Percentiles rank a stretch among this genome's conserved stretches.
Evolutionary conservation across 2,888 invertebrate genomes (phyloP).

Genomic region (Papilio elwesi): DNA sequence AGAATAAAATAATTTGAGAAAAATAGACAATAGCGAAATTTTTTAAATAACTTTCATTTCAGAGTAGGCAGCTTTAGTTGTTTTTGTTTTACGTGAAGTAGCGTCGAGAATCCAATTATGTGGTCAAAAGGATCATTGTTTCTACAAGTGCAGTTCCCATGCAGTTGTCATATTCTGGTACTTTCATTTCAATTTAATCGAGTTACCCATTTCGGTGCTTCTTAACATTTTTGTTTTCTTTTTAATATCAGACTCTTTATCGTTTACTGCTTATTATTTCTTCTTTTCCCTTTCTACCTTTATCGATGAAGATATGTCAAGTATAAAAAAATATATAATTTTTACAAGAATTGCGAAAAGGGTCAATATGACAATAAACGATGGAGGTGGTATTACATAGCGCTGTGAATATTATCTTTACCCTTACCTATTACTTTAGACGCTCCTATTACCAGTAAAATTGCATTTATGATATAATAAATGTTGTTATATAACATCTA

Average conservation of each 20-base stretch:
- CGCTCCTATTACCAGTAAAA: conserved; percentile 1
- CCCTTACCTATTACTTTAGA: no score
- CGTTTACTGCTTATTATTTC: no score
- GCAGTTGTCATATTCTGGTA: conserved; percentile 13
- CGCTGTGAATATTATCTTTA: conserved; percentile 7
- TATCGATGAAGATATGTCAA: no score
- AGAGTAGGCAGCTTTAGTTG: conserved; percentile 14
- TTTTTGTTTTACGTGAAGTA: conserved; percentile 25
- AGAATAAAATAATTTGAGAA: not conserved
- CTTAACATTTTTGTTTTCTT: not conserved
- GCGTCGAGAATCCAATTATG: conserved; percentile 33
- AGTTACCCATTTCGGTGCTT: not conserved
- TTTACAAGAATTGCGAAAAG: conserved; percentile 3
- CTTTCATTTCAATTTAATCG: conserved; percentile 22
- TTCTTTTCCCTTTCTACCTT: no score
- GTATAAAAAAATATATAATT: no score
- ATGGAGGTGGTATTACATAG: not conserved
- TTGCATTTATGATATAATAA: conserved; percentile 3
- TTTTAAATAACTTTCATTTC: conserved; percentile 17
- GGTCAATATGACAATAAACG: conserved; percentile 19
- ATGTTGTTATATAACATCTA: not conserved
- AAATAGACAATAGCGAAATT: not conserved
- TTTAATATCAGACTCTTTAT: no score
- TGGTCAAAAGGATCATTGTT: conserved; percentile 33
- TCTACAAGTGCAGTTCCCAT: conserved; percentile 26